Conservation (phyloP, 2,113 vertebrate genomes). For the Apistogramma diplotaenia region DNA sequence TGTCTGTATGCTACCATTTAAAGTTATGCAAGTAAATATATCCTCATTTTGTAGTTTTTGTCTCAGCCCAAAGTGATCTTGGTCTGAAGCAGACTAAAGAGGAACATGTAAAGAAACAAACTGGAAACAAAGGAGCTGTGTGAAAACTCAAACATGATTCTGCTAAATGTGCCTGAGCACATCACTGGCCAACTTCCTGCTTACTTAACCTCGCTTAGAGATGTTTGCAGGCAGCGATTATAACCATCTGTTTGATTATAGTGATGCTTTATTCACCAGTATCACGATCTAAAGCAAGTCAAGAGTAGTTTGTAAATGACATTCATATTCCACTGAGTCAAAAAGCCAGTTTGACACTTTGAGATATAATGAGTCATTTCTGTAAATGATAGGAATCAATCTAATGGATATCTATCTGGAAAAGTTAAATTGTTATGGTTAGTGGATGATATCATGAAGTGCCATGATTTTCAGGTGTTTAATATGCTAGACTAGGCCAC, state of each 20-base stretch:
- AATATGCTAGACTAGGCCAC: not conserved
- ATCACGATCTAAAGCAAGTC: not conserved
- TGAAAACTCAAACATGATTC: not conserved
- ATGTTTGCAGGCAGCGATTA: not conserved
- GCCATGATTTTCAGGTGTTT: not conserved
- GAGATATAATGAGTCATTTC: not conserved
- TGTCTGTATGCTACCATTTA: not conserved
- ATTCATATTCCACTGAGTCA: not conserved
- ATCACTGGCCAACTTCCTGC: conserved; percentile 86
- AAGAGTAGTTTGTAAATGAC: not conserved
- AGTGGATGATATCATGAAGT: not conserved
- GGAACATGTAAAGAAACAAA: not conserved
- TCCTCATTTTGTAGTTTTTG: not conserved
- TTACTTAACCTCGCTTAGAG: conserved; percentile 71
- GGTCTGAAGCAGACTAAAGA: not conserved
- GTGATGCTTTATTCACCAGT: not conserved
- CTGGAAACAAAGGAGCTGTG: not conserved
- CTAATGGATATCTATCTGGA: not conserved
- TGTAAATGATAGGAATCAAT: not conserved
- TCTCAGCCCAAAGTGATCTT: not conserved
- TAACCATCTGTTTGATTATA: not conserved
- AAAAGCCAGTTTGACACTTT: too few species aligned
- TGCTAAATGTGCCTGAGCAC: not conserved
- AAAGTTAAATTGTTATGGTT: not conserved
- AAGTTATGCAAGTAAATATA: not conserved